Base-by-base conservation (phyloP, 1,140 invertebrate genomes). In the Mycetomoellerius zeteki region DNA sequence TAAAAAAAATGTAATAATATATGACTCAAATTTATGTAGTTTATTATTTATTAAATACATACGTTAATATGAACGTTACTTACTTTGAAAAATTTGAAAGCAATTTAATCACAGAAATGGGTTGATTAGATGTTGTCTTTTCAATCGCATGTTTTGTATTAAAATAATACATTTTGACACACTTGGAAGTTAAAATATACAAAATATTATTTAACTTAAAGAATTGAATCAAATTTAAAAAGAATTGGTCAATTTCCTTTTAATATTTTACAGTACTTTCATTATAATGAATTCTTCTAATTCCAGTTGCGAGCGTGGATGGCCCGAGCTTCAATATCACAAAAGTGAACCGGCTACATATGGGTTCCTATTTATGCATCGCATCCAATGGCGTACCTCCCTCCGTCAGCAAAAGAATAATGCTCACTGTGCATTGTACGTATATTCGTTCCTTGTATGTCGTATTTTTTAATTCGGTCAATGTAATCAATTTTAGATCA, bases 321-420 rank as follows among this genome's bases (percentile, higher is more conserved):
- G 98, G 98, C 3, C 96, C 97, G 52, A 95, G 97, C 62, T 96
- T 99, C 91, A 97, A 98, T 91, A 97, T 99, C 92, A 97, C 96
- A 50, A 96, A 97, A 93, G 98, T 98, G 14, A 98, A 97, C 89
- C 96, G 98, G 43, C 96, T 98, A 21, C 98, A 99, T 91, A 99
- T 99, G 97, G 98, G 98, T 7, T 97, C 98, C 7, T 98, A 98
- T 94, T 95, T 98, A 14, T 98, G 98, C 93, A 98, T 99, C 76
- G 98, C 98, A 19, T 98, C 97, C 16, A 98, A 98, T 92, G 98
- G 98, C 10, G 97, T 98, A 3, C 98, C 98, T 3, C 98, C 98
- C 0, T 97, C 98, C 2, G 98, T 98, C 77, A 98, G 97, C 96
- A 98, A 98, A 95, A 96, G 98, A 91, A 98, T 99, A 92, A 97